Evolutionary conservation across 1,140 invertebrate genomes (phyloP).

Genomic region (Ctenoplectra terminalis): DNA sequence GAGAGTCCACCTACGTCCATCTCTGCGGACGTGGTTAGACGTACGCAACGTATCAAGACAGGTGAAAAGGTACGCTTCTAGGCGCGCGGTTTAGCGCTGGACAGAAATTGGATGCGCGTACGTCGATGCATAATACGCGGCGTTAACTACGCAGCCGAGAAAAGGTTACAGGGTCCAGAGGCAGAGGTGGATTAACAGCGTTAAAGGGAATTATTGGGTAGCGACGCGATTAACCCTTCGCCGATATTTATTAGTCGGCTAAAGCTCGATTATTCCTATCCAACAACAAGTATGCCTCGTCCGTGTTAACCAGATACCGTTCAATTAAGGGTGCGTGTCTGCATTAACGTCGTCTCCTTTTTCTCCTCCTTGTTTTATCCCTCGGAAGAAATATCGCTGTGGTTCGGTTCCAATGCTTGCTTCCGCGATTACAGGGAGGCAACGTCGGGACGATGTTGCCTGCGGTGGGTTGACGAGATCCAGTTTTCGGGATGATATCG

Average conservation of each 20-base stretch:
- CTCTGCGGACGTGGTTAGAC: neutral
- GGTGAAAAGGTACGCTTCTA: slow-evolving; percentile 1
- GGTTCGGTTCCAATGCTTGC: neutral
- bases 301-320: slow-evolving; percentile 52
- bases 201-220: slow-evolving; percentile 71
- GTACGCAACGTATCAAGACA: neutral
- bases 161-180: slow-evolving; percentile 11
- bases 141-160: neutral
- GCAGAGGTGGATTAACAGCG: slow-evolving; percentile 63
- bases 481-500: neutral
- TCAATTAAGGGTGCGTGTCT: slow-evolving; percentile 41
- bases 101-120: neutral
- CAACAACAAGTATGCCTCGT: slow-evolving; percentile 17
- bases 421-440: slow-evolving; percentile 4
- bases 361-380: neutral
- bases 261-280: slow-evolving; percentile 62
- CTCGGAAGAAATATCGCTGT: neutral
- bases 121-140: slow-evolving; percentile 1
- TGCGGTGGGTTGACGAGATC: neutral
- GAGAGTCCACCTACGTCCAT: no score
- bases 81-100: neutral
- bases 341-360: neutral
- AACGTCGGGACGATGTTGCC: neutral
- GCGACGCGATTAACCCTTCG: slow-evolving; percentile 57
- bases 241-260: slow-evolving; percentile 72